Base-by-base conservation (phyloP, 2,113 vertebrate genomes). In the Meleagris gallopavo region DNA sequence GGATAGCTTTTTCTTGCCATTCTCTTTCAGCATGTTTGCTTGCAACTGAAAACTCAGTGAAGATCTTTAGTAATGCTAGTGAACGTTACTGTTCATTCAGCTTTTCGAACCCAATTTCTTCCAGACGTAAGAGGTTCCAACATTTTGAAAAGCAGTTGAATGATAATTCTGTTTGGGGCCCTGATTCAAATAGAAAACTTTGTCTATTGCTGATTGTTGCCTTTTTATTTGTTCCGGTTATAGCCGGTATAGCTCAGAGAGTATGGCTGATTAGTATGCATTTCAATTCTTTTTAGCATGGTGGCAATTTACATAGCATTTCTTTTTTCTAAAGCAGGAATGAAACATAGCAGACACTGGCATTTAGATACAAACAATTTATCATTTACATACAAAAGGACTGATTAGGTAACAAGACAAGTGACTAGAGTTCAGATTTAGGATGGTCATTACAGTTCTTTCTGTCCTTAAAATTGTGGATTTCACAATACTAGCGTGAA, bases 261-360 rank as follows among this genome's bases (percentile, higher is more conserved):
- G 88, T 91, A n/a, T 0, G 12, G 38, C 75, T 95, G 89, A 91
- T 95, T 77, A 93, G 85, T 86, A 89, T 94, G 79, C 89, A 78
- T 88, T 95, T 89, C 64, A 86, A 67, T 88, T 86, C 78, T 88
- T 91, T 91, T 70, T 92, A 89, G 21, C 58, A 58, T 0, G 4
- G 82, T 83, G n/a, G 55, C 64, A 92, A 95, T 95, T 95, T 96
- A 86, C 62, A 95, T 79, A 62, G 52, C 83, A 79, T 89, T 85
- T 87, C n/a, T 89, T 86, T 89, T 89, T 75, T 89, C 87, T 91
- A 80, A 89, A 88, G 75, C 54, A 41, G 89, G 84, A 80, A 54
- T 65, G 67, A 90, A 91, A 77, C 82, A 55, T 50, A 87, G 60
- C 34, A 77, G 72, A 17, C 79, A 88, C 60, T 52, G 82, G 34